Base-by-base conservation (phyloP, 2,888 invertebrate species). In the Leucoptera coffeella region DNA sequence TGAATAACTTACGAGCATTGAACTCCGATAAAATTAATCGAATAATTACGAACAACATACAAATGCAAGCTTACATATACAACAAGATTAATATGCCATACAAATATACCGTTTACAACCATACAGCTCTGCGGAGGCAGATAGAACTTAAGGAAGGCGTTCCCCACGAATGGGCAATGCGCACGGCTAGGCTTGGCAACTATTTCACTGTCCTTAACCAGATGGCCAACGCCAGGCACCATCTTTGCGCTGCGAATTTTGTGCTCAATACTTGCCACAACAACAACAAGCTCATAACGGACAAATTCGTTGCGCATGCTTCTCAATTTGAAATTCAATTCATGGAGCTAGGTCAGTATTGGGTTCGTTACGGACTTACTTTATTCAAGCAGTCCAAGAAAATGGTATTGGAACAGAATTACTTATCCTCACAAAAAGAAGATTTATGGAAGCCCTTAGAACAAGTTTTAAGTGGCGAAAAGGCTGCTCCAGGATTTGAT, bases 41-140 rank as follows among this genome's bases (percentile, higher is more conserved):
- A 39, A 49, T 78, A 3, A 61, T 74, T 17, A 74, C 77, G 2
- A 78, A 76, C 38, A 79, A 78, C 38, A 53, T 77, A 27, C 77
- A 78, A 38, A 78, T 78, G 75, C 58, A 78, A 38, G 73, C 74
- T 3, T 77, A 75, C 54, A 45, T 77, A 23, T 76, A 76, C 36
- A 75, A 74, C 29, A 75, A 75, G 42, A 40, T 73, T 24, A 74
- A 73, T 28, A 36, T 71, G 31, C 61, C 65, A 5, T 57, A 72
- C 14, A 64, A 71, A 33, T 77, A 75, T 35, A 69, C 72, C 4
- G 38, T 62, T 10, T 74, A 73, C 35, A 73, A 74, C 37, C 78
- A 78, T 35, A 64, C 64, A 26, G 74, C 73, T 25, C 49, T 79
- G 8, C 57, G 74, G 26, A 57, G 74, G 30, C 75, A 76, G 35